These are phyloP conservation scores for Cheilosia soror DNA, from an alignment of 2,888 invertebrate species.

Conservation along the genomic window DNA sequence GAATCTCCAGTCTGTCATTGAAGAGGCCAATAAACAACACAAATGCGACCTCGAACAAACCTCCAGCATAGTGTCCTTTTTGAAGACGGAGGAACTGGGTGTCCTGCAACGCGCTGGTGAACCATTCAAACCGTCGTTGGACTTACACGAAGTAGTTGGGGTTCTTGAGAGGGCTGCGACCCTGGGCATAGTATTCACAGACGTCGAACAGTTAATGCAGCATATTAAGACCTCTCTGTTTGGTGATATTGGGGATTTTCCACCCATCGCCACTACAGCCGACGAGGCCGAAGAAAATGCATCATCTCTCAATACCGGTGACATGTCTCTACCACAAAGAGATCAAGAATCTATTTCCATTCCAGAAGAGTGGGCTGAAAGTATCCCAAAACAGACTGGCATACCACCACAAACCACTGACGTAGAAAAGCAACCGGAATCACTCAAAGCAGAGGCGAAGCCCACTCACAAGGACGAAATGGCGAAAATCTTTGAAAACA, in stretches of 20 bases:
- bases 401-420: not conserved
- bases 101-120: constrained; percentile 25
- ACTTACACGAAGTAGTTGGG: constrained; percentile 18
- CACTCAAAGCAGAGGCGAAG: not conserved
- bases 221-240: constrained; percentile 9
- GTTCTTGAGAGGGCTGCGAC: constrained; percentile 24
- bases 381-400: constrained; percentile 19
- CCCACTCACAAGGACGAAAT: constrained; percentile 35
- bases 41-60: constrained; percentile 28
- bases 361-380: constrained; percentile 38
- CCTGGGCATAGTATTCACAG: constrained; percentile 11
- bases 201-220: constrained; percentile 25
- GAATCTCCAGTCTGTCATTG: constrained; percentile 12
- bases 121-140: not conserved
- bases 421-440: not conserved
- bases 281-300: not conserved
- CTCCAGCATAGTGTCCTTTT: constrained; percentile 31
- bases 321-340: not conserved
- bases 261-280: not conserved
- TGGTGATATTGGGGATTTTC: not conserved
- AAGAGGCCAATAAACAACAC: not conserved
- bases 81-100: constrained; percentile 34
- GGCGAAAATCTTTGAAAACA: constrained; percentile 52
- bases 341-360: constrained; percentile 22
- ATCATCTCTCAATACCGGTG: not conserved